These are phyloP conservation scores for Melanerpes formicivorus DNA, from an alignment of 2,113 vertebrate species.

Conservation along the genomic window DNA sequence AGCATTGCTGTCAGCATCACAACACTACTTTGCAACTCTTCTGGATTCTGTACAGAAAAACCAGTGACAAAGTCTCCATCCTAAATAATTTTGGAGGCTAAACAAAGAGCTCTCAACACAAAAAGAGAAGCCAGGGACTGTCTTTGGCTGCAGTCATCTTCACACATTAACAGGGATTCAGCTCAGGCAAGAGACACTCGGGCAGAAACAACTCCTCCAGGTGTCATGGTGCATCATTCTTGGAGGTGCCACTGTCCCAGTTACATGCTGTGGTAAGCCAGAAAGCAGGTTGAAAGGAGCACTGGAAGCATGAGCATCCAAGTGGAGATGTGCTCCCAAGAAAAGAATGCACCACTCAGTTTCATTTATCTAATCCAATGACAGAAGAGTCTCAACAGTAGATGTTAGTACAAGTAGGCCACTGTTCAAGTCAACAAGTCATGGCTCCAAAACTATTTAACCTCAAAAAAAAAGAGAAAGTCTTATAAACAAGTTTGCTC, in stretches of 20 bases:
- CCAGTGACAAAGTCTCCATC: neutral
- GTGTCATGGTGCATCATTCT: neutral
- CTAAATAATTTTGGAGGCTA: neutral
- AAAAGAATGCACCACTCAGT: neutral
- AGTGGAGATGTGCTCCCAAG: neutral
- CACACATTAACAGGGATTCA: neutral
- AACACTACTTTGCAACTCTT: neutral
- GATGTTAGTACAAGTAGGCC: neutral
- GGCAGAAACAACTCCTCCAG: neutral
- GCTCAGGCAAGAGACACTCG: fast-evolving
- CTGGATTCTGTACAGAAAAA: neutral
- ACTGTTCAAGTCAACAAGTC: neutral
- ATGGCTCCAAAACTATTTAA: conserved; percentile 14
- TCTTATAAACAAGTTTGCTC: neutral
- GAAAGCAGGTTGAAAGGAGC: neutral
- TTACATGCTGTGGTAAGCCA: neutral
- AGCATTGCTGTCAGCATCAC: neutral
- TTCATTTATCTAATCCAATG: neutral
- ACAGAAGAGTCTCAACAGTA: neutral
- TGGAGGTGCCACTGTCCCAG: neutral
- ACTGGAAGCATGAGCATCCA: neutral
- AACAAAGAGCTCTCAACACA: neutral
- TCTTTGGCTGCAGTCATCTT: neutral
- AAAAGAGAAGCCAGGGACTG: neutral
- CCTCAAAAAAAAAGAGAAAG: neutral